These are phyloP conservation scores for Oryzias curvinotus DNA, from an alignment of 2,113 vertebrate genomes.

Conservation along the genomic window DNA sequence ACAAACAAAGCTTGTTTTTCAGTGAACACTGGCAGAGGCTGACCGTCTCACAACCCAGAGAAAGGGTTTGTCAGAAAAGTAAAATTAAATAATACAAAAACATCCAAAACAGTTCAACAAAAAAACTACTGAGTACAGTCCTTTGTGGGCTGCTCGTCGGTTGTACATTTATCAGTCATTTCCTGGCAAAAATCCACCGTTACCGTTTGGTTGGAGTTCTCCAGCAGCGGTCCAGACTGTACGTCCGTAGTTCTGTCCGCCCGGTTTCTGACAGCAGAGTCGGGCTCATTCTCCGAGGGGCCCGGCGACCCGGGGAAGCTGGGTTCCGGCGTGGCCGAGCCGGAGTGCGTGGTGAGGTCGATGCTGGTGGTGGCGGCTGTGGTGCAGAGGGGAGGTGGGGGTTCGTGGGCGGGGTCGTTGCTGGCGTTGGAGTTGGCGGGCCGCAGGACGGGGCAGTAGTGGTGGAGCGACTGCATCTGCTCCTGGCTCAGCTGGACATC, in stretches of 20 bases:
- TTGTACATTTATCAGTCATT: conserved; percentile 99
- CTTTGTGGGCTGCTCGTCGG: conserved; percentile 96
- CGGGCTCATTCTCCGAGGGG: conserved; percentile 79
- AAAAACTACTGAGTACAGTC: conserved; percentile 85
- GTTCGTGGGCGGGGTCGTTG: conserved; percentile 73
- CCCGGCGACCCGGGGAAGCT: conserved; percentile 81
- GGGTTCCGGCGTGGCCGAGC: conserved; percentile 82
- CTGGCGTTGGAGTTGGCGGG: conserved; percentile 77
- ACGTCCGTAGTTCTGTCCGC: conserved; percentile 74
- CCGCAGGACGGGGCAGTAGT: conserved; percentile 92
- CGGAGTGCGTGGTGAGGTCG: conserved; percentile 73
- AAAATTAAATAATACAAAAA: conserved; percentile 73
- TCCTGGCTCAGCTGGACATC: conserved; percentile 95
- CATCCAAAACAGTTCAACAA: conserved; percentile 35
- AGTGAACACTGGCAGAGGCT: conserved; percentile 86
- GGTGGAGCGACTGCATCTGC: conserved; percentile 94
- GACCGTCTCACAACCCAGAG: conserved; percentile 78
- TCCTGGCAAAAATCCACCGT: conserved; percentile 99
- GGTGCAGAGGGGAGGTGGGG: conserved; percentile 46
- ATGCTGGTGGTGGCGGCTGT: conserved; percentile 73
- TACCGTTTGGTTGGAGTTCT: conserved; percentile 91
- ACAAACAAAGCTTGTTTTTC: conserved; percentile 72
- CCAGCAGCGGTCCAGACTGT: conserved; percentile 73
- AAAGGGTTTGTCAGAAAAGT: conserved; percentile 74
- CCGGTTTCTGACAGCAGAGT: conserved; percentile 69